Evolutionary conservation across 92 coral and sea anemone genomes (phyloP).

Genomic region (Chrysogorgia sp.): DNA sequence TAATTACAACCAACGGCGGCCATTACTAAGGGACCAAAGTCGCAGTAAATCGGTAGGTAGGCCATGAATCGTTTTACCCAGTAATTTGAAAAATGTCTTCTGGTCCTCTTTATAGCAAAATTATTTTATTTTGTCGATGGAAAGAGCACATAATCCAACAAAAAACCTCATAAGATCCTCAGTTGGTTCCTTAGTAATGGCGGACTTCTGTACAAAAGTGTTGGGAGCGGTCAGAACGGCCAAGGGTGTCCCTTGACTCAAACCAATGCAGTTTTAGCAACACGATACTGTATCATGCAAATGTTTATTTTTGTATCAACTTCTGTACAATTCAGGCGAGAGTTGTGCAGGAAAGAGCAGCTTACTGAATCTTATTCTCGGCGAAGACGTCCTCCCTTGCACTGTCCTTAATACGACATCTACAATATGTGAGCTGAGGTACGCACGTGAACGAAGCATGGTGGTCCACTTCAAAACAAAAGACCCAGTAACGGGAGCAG

Average conservation of each 20-base stretch:
- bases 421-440: constrained; percentile 55
- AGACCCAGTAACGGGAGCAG: not conserved
- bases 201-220: no score
- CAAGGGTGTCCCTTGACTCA: not conserved
- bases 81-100: no score
- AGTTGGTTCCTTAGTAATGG: no score
- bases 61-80: no score
- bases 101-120: no score
- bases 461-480: constrained; percentile 37
- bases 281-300: not conserved
- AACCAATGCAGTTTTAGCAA: not conserved
- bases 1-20: no score
- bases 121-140: no score
- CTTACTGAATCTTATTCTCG: constrained; percentile 54
- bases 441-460: constrained; percentile 38
- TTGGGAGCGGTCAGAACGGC: not conserved
- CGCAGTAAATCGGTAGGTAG: no score
- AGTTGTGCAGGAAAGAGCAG: constrained; percentile 64
- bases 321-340: constrained; percentile 50
- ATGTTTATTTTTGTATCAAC: not conserved
- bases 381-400: constrained; percentile 61
- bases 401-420: constrained; percentile 56
- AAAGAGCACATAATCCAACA: no score
- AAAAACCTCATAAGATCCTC: no score
- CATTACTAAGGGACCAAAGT: no score